Conservation (phyloP, 2,888 invertebrate genomes). For the Lithophane ornitopus region DNA sequence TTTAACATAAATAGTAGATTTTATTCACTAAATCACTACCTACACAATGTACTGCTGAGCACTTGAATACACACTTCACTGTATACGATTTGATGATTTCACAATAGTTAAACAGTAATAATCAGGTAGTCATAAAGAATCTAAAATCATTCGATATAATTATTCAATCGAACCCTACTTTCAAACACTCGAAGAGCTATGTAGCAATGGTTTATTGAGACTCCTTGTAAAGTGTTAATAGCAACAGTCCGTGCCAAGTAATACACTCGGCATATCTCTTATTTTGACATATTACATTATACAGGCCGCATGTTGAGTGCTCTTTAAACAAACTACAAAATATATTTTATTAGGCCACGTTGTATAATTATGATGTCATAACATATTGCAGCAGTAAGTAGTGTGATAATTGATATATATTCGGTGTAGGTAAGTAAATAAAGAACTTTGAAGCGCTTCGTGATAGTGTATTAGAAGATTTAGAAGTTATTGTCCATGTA, state of each 20-base stretch:
- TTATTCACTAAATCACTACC: neutral
- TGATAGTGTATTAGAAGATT: neutral
- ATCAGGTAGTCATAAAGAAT: neutral
- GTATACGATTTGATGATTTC: neutral
- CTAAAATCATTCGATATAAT: neutral
- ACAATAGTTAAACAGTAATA: neutral
- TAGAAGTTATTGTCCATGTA: neutral
- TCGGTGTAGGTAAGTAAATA: neutral
- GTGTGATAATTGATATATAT: neutral
- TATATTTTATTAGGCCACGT: slow-evolving; percentile 2
- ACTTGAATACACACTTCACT: neutral
- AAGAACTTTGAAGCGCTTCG: neutral
- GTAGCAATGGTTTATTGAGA: neutral
- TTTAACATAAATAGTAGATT: neutral
- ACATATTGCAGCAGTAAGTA: slow-evolving; percentile 1
- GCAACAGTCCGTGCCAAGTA: slow-evolving; percentile 29
- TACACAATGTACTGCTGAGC: neutral
- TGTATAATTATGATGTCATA: slow-evolving; percentile 11
- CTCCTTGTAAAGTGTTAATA: slow-evolving; percentile 34
- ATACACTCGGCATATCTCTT: slow-evolving; percentile 10
- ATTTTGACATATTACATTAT: slow-evolving; percentile 38
- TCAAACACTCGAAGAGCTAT: neutral
- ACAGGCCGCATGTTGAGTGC: slow-evolving; percentile 11
- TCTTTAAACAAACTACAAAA: neutral
- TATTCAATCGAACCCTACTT: neutral